Evolutionary conservation across 2,797 vertebrate species (phyloP).

Genomic region (Garrulus glandarius): DNA sequence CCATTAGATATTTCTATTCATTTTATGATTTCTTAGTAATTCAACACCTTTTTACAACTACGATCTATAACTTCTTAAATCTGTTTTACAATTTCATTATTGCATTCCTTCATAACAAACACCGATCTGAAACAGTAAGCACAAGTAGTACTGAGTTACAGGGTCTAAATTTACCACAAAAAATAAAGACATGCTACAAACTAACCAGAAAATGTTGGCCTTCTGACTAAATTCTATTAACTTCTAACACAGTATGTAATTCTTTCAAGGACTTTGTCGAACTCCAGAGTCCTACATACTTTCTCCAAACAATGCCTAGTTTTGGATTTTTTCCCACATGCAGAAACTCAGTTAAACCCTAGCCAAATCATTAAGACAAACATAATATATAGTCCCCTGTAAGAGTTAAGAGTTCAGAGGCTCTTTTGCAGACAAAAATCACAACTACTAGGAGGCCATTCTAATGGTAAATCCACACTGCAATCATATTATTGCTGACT

Average conservation of each 20-base stretch:
- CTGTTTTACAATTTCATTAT: neutral
- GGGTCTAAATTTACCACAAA: neutral
- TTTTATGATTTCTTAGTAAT: neutral
- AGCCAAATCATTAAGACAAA: neutral
- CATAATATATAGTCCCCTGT: neutral
- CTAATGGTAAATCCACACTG: neutral
- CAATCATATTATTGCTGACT: neutral
- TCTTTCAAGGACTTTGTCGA: neutral
- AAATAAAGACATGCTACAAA: neutral
- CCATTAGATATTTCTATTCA: neutral
- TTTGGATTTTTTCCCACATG: neutral
- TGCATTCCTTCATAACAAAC: neutral
- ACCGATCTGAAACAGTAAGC: neutral
- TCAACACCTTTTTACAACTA: neutral
- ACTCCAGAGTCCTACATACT: neutral
- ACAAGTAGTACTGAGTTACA: neutral
- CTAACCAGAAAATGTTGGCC: rapidly evolving
- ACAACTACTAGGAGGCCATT: neutral
- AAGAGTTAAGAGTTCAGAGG: neutral
- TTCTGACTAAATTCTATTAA: neutral
- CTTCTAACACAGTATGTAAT: neutral
- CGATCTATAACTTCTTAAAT: neutral
- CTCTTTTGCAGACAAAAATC: neutral
- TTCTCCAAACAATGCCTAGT: neutral
- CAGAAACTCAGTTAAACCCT: neutral